Percentiles rank a stretch among this genome's conserved stretches.
Evolutionary conservation across 2,797 vertebrate species (phyloP).

Genomic region (Coreius guichenoti): DNA sequence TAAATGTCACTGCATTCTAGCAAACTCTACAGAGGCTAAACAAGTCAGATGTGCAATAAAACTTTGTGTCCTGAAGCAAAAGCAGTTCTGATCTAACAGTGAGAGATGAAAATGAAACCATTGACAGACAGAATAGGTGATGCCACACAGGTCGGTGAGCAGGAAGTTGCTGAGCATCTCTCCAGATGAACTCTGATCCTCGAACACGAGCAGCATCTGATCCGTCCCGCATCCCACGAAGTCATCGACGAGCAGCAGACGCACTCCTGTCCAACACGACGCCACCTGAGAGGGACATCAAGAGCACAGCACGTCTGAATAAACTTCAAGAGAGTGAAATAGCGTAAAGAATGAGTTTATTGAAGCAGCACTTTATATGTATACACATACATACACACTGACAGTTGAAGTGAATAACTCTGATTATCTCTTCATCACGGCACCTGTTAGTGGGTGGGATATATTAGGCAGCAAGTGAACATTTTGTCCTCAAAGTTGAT

Average conservation of each 20-base stretch:
- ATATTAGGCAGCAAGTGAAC: too few relatives aligned
- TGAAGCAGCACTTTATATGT: too few relatives aligned
- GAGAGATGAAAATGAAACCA: not conserved
- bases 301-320: too few relatives aligned
- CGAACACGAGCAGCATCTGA: conserved; percentile 87
- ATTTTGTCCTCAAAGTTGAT: too few relatives aligned
- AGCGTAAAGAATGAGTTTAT: too few relatives aligned
- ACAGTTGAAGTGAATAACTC: too few relatives aligned
- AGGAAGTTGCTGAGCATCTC: conserved; percentile 75
- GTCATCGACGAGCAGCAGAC: conserved; percentile 86
- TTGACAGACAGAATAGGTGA: conserved; percentile 83
- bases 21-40: not conserved
- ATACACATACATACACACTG: too few relatives aligned
- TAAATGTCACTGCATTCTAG: not conserved
- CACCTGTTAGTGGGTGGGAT: too few relatives aligned
- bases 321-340: too few relatives aligned
- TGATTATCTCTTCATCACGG: too few relatives aligned
- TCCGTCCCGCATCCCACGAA: conserved; percentile 89
- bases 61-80: not conserved
- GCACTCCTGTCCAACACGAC: conserved; percentile 83
- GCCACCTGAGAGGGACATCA: conserved; percentile 75
- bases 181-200: conserved; percentile 64
- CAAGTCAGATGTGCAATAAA: too few relatives aligned
- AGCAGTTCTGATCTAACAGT: not conserved
- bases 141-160: conserved; percentile 85